Base-by-base conservation (phyloP, 2,113 vertebrate species). In the Corvus cornix region DNA sequence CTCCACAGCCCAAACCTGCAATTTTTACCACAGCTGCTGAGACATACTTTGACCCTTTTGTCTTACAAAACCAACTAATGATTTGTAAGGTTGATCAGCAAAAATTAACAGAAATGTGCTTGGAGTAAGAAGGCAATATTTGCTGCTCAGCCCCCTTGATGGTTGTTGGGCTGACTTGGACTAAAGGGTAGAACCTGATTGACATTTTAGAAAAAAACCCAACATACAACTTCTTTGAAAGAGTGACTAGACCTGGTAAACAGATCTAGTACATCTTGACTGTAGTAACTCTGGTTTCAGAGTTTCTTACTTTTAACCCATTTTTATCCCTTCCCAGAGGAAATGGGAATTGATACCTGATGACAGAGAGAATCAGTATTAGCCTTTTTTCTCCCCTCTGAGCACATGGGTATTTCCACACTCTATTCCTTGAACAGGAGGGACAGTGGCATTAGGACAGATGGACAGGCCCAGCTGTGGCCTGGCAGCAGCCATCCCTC, bases 71-170 rank as follows among this genome's bases (percentile, higher is more conserved):
- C 18, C 16, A 53, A 15, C 4, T 9, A 53, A 64, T 9, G 13
- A 72, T 9, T 51, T 12, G 3, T n/a, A 46, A 70, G 35, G 27
- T 15, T 8, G 1, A 22, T 53, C 22, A 80, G 31, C 27, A 89
- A 27, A 81, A 67, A 81, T 43, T 35, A 48, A 41, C 39, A 41
- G 39, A 20, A 52, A 6, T 60, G 16, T 26, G 13, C 24, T 60
- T 0, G 0, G 27, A 39, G 11, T 18, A 73, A 74, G 31, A 24
- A 81, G 58, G 22, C 12, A 43, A 9, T 8, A 17, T 23, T n/a
- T 75, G 10, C 35, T 84, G 22, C 46, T 77, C 21, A 46, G 23
- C 3, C 9, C 28, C 18, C 14, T 16, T 7, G 27, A 22, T 39
- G 30, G 7, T 35, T 44, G 12, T 44, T 62, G 31, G 5, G n/a